Evolutionary conservation across 2,113 vertebrate species (phyloP).

Genomic region (Leucopsar rothschildi): DNA sequence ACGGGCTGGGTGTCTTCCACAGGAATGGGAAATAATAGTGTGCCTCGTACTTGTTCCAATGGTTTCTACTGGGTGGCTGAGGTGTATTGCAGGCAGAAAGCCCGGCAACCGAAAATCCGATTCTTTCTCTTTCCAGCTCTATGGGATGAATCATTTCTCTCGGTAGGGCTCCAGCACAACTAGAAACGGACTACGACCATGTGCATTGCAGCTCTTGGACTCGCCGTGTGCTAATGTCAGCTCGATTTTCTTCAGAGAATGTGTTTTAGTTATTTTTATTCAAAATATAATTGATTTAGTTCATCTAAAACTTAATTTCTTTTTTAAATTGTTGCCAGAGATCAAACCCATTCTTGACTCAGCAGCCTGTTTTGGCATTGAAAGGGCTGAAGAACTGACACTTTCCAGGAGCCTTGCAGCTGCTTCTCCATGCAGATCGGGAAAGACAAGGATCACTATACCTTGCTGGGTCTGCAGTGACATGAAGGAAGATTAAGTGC

Average conservation of each 20-base stretch:
- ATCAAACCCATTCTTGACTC: background rate
- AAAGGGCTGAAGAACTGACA: background rate
- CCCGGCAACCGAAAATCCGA: background rate
- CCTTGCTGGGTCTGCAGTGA: background rate
- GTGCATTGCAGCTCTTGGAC: background rate
- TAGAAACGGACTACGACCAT: rapidly evolving
- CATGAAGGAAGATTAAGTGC: background rate
- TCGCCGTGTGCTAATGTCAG: rapidly evolving
- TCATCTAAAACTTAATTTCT: background rate
- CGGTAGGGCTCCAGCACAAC: background rate
- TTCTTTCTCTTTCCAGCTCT: background rate
- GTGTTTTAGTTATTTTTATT: background rate
- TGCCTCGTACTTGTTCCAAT: no score
- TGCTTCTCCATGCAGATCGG: background rate
- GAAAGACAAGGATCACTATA: background rate
- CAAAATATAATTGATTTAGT: background rate
- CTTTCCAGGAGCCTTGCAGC: background rate
- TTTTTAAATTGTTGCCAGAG: background rate
- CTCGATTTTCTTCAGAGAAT: background rate
- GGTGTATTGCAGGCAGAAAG: background rate
- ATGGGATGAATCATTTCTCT: background rate
- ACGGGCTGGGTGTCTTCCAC: background rate
- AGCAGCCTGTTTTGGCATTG: background rate
- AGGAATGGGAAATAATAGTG: background rate
- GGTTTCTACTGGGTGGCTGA: background rate